Base-by-base conservation (phyloP, 2,888 invertebrate genomes). In the Drosophila birchii region DNA sequence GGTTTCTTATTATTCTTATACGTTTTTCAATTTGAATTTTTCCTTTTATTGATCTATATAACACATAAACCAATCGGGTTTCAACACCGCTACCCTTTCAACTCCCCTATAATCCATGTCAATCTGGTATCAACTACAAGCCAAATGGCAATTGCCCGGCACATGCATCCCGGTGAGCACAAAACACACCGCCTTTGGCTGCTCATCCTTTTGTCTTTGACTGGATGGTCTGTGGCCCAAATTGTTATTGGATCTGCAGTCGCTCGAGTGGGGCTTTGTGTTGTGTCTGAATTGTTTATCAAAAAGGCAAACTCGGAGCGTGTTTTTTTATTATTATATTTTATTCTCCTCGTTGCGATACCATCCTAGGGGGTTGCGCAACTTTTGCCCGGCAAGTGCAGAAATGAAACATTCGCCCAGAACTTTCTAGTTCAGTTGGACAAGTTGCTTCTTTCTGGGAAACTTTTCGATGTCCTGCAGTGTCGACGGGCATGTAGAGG, bases 401-500 rank as follows among this genome's bases (percentile, higher is more conserved):
- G 49, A 74, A 74, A 59, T 62, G 72, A 61, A 69, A 79, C 79
- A 76, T 62, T 64, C 63, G 54, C 76, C 56, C 49, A 44, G 43
- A 69, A 69, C 41, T 62, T 61, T 64, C 51, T 36, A 59, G 71
- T 55, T 51, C 45, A 76, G 53, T 76, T 70, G 62, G 59, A 71
- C 53, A 70, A 70, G 70, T 70, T 70, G 39, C 5, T 60, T 41
- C 59, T 60, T 60, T 49, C 49, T 34, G 45, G 5, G 18, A 53
- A 78, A 78, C 67, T 76, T 78, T 78, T 76, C 20, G 36, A 60
- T 64, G 66, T 71, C 70, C 70, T 59, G 70, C 54, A 60, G 70
- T 71, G 47, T 38, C 41, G 41, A 41, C 71, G 47, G 36, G 8
- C 59, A 53, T 45, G 45, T 57, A n/a, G 14, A 53, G 32, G 39